Evolutionary conservation across 2,797 vertebrate genomes (phyloP), one percentile per base, ranked within the genome.

Genomic region (Lithobates pipiens): DNA sequence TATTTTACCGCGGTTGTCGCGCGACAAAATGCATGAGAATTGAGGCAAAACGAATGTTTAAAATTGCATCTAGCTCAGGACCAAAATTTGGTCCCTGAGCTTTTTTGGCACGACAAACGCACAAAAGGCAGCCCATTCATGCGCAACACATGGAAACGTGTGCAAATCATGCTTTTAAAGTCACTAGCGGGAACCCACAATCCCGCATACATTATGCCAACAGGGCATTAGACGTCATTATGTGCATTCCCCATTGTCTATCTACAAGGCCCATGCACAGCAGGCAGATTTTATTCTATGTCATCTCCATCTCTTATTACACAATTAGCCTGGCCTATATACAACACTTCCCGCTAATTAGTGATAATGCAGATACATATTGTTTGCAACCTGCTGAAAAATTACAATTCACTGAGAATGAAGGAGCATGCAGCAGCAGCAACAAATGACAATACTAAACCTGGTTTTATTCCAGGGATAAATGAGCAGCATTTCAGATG

Each of bases 271-370:
- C n/a, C 11, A 7, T 63, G n/a, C 61, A 63, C 61, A 63, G 61
- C 61, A 63, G 61, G 21, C 21, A 63, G 61, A 25, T 23, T 63
- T 50, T 50, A 18, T 50, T 50, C 46, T 11, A 50, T 50, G 46
- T 18, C 46, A 50, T 50, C n/a, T 63, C 61, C 46, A 50, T 50
- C n/a, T 63, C 61, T 63, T 25, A 81, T 81, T 36, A 73, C 68
- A 39, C 69, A 73, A 81, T 81, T 81, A 81, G 50, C n/a, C 21
- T 25, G 32, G 50, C 34, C 71, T 69, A 70, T 81, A 63, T 81
- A 15, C 50, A 25, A 44, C 76, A 57, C 34, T 81, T 63, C 71
- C 79, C 36, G 34, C 69, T 81, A 72, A 81, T 81, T 81, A 71
- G 32, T 34, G 15, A 34, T 72, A 81, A 72, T 72, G 36, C 50